These are phyloP conservation scores for Pachyrhynchus sulphureomaculatus DNA, from an alignment of 1,140 invertebrate genomes.

Conservation along the genomic window DNA sequence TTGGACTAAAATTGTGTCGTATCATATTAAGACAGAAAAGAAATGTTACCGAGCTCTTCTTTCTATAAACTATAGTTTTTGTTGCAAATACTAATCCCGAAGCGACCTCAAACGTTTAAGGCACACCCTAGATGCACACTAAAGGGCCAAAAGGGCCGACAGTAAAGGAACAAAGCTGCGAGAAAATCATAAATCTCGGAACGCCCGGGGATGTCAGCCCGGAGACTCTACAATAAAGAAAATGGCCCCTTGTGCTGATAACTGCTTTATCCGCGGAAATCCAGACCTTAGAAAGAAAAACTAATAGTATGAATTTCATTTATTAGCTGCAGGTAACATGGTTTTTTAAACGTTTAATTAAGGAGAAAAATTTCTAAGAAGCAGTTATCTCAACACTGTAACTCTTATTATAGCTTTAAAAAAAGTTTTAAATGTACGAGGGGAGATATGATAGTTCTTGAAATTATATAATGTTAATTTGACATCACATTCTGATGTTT, in stretches of 20 bases:
- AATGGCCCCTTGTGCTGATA: conserved; percentile 34
- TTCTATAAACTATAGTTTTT: conserved; percentile 3
- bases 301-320: conserved; percentile 27
- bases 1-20: too few relatives aligned
- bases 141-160: conserved; percentile 29
- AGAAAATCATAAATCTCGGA: conserved; percentile 35
- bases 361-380: conserved; percentile 4
- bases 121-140: conserved; percentile 18
- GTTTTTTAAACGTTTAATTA: conserved; percentile 14
- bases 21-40: too few relatives aligned
- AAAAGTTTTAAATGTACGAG: too few relatives aligned
- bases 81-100: conserved; percentile 6
- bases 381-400: too few relatives aligned
- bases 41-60: too few relatives aligned
- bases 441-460: too few relatives aligned
- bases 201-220: conserved; percentile 27
- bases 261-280: conserved; percentile 33
- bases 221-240: conserved; percentile 33
- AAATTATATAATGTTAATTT: too few relatives aligned
- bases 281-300: conserved; percentile 30
- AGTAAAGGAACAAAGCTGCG: conserved; percentile 37
- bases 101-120: conserved; percentile 5
- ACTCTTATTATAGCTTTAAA: too few relatives aligned
- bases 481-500: too few relatives aligned
- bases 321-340: conserved; percentile 8